Conservation (phyloP, 2,888 invertebrate species). For the Melangyna quadrimaculata region DNA sequence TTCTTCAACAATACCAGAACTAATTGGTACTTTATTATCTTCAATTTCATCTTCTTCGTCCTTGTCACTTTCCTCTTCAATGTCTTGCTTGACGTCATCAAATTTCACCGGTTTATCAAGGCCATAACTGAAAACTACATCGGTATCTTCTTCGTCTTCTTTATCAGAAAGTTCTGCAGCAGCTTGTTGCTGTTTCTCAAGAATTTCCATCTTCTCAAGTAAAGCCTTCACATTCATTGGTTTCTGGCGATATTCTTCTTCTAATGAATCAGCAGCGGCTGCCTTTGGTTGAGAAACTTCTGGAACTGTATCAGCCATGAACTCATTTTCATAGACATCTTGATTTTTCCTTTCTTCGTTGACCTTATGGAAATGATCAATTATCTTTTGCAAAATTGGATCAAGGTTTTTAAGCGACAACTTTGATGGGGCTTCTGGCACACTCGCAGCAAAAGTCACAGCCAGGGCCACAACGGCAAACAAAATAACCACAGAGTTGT, state of each 20-base stretch:
- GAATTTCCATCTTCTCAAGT: not conserved
- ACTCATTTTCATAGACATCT: not conserved
- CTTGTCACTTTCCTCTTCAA: not conserved
- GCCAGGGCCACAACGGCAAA: conserved; percentile 40
- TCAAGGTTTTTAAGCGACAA: not conserved
- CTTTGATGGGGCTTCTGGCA: conserved; percentile 14
- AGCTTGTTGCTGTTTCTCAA: not conserved
- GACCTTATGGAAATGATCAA: not conserved
- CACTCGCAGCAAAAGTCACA: conserved; percentile 37
- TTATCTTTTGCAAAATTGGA: not conserved
- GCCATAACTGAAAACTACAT: not conserved
- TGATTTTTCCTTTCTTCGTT: not conserved
- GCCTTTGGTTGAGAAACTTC: not conserved
- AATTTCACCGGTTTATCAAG: not conserved
- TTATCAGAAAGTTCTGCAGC: not conserved
- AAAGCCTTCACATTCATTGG: not conserved
- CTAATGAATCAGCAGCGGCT: not conserved
- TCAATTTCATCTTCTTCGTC: not conserved
- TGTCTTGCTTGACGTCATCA: not conserved
- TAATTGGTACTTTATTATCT: not conserved
- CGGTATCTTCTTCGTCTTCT: not conserved
- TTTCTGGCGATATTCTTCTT: not conserved
- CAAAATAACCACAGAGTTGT: conserved; percentile 41
- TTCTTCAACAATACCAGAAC: not conserved
- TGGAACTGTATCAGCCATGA: conserved; percentile 1